Base-by-base conservation (phyloP, 2,797 vertebrate species). In the Microhierax caerulescens region DNA sequence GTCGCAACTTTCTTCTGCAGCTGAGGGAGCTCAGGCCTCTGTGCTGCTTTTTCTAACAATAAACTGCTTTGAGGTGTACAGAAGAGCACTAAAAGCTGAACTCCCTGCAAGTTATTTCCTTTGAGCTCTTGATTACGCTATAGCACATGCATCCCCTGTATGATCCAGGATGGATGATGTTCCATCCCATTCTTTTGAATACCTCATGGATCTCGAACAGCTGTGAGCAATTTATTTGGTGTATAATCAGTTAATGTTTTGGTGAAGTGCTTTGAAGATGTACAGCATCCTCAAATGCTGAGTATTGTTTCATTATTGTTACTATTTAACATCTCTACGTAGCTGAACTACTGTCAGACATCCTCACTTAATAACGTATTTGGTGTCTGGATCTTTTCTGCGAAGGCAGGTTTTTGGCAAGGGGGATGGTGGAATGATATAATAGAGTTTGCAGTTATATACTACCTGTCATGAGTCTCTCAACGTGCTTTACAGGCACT, bases 291-390 rank as follows among this genome's bases (percentile, higher is more conserved):
- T 95, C 87, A 17, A 61, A 36, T 0, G 5, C 80, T 15, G 91
- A 79, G 93, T 47, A 68, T 68, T 47, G 76, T 69, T 86, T 73
- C 90, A 23, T 93, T 95, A 90, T 88, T 81, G 80, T 43, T 94
- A 1, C 79, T 51, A 93, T 94, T 96, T 96, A 93, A 96, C 94
- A 85, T 96, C 83, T 86, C 93, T 27, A 3, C 7, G 6, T 80
- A 84, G 90, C 90, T 53, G 80, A 95, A 94, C 86, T 87, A 68
- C 95, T 96, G 90, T 97, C 93, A 97, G 94, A 54, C 68, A 43
- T 56, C 47, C 65, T 87, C 89, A 64, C 73, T 97, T 96, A 75
- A 90, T 78, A 88, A 88, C 14, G 7, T 3, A 1, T 39, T 83
- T 53, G 22, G 93, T 74, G 91, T 84, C 93, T 95, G 92, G 92